Conservation (phyloP, 1,140 invertebrate genomes). For the Pomacea maculata region DNA sequence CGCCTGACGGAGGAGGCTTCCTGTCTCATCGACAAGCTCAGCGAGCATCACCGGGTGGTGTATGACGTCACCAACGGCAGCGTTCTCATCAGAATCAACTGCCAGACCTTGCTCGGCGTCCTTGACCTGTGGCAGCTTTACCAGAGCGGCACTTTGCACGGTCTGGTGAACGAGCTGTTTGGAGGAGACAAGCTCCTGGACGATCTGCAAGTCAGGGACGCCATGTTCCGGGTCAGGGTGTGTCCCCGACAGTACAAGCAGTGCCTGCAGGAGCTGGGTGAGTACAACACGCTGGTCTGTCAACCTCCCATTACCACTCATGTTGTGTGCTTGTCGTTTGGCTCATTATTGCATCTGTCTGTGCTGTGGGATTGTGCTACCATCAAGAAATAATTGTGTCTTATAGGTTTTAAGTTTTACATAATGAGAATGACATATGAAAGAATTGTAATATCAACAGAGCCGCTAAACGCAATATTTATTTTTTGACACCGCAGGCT, state of each 20-base stretch:
- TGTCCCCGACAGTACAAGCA: not conserved
- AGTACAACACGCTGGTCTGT: not conserved
- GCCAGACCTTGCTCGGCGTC: slow-evolving; percentile 28
- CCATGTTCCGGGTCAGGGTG: not conserved
- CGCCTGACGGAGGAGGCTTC: slow-evolving; percentile 25
- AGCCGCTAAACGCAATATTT: too few species aligned
- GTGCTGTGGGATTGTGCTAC: too few species aligned
- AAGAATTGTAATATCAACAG: too few species aligned
- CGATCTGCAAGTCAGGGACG: not conserved
- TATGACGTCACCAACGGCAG: slow-evolving; percentile 35
- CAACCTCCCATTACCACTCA: too few species aligned
- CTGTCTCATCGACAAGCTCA: slow-evolving; percentile 23
- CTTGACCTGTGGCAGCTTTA: slow-evolving; percentile 32
- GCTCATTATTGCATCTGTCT: too few species aligned
- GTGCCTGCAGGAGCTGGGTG: slow-evolving; percentile 14
- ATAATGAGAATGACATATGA: too few species aligned
- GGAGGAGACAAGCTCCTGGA: slow-evolving; percentile 10
- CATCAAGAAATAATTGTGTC: too few species aligned
- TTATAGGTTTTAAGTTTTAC: too few species aligned
- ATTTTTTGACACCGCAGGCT: too few species aligned
- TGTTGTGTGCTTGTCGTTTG: too few species aligned
- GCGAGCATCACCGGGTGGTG: slow-evolving; percentile 34
- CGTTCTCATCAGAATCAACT: slow-evolving; percentile 32
- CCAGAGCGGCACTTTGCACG: slow-evolving; percentile 16
- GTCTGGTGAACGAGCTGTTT: slow-evolving; percentile 26